These are phyloP conservation scores for Fundulus diaphanus DNA, from an alignment of 2,797 vertebrate species.

Conservation along the genomic window DNA sequence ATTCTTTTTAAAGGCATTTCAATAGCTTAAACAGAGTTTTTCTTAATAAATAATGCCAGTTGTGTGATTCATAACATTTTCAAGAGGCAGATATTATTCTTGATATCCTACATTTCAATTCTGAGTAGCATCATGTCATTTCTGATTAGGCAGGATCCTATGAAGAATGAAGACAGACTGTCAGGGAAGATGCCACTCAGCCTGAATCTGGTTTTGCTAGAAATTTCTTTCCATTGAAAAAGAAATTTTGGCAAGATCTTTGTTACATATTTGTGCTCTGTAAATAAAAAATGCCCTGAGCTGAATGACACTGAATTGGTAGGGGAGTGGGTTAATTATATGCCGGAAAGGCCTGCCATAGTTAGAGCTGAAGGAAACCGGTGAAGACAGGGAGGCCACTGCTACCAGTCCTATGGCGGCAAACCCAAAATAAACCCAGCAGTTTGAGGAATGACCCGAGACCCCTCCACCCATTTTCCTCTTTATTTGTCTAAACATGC, in stretches of 20 bases:
- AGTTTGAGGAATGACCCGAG: background rate
- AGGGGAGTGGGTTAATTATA: background rate
- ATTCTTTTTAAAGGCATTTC: no score
- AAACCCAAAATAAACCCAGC: background rate
- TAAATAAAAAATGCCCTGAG: background rate
- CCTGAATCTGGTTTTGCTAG: background rate
- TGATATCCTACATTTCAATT: background rate
- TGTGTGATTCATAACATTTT: background rate
- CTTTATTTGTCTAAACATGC: background rate
- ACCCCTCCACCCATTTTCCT: background rate
- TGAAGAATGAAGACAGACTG: background rate
- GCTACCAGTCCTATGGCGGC: background rate
- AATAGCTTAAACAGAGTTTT: background rate
- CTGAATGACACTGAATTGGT: background rate
- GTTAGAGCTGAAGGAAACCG: background rate
- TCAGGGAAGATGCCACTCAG: background rate
- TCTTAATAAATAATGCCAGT: background rate
- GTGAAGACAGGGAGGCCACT: background rate
- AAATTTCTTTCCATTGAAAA: background rate
- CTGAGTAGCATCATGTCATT: background rate
- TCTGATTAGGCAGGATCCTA: background rate
- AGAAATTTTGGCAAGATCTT: background rate
- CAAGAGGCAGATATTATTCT: background rate
- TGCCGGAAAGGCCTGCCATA: background rate
- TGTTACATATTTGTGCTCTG: background rate